Evolutionary conservation across 2,113 vertebrate species (phyloP), one percentile per base, ranked within the genome.

Genomic region (Grallaria varia): DNA sequence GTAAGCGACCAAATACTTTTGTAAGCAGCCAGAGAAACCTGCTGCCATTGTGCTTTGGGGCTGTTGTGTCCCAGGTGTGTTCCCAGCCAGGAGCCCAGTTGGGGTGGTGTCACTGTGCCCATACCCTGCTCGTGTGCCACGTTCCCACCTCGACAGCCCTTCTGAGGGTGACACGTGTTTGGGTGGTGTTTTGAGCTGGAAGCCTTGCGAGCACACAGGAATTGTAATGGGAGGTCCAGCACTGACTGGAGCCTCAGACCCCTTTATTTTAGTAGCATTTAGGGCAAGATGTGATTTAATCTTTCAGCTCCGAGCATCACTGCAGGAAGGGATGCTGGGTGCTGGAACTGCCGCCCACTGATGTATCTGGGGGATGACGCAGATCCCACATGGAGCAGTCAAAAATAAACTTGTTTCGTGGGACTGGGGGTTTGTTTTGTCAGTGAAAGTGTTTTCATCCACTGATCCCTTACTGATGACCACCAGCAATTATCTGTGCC

Each of bases 321-420:
- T 59, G 52, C 62, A 63, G 66, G 67, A 60, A 71, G 45, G 67
- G 78, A 23, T 93, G 79, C 52, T 1, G 19, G 55, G 90, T 44
- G 22, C 49, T 33, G n/a, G 40, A 88, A 68, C 88, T 94, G 56
- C 90, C 55, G 0, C 86, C 72, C 83, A 74, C 79, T 8, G 8
- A 20, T 71, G 83, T 40, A 88, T 59, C 71, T 40, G 33, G n/a
- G 71, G 67, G 52, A 76, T 97, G 96, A 95, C 28, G n/a, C 88
- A 93, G 45, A 77, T 90, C 60, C 86, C 92, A 62, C 9, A 1
- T 10, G 63, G 8, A 84, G 63, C 78, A 72, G 87, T 78, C 87
- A 91, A 79, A 95, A 97, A 94, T 91, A 81, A 81, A 84, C n/a
- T 53, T 40, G 53, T 91, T 94, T n/a, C 11, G 2, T 27, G 82